A percentile compares a stretch with the other conserved stretches of the same genome.
Conservation (phyloP, 2,113 vertebrate genomes). For the Cyprinodon variegatus region DNA sequence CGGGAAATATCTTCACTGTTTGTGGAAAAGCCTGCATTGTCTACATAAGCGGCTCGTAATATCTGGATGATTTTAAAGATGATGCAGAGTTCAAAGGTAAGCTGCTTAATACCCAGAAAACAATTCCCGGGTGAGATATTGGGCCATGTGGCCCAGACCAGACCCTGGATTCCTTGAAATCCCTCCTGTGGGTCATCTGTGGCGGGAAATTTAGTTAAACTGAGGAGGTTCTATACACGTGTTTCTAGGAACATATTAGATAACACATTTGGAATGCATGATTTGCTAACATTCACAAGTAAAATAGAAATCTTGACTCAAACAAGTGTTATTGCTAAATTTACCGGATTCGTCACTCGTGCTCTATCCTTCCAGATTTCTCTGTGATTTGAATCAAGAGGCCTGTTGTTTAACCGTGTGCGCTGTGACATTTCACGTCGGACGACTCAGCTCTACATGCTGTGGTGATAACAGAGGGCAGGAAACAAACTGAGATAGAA, state of each 20-base stretch:
- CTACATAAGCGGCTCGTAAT: background rate
- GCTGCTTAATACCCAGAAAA: background rate
- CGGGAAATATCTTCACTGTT: background rate
- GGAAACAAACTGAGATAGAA: conserved; percentile 35
- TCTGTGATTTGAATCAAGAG: conserved; percentile 9
- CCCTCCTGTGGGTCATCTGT: background rate
- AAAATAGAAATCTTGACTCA: conserved; percentile 4
- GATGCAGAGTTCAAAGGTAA: background rate
- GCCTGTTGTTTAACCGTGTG: background rate
- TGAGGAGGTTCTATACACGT: conserved; percentile 26
- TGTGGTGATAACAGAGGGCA: conserved; percentile 38
- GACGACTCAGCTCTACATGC: conserved; percentile 17
- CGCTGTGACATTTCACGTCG: conserved; percentile 7
- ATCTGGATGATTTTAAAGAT: background rate
- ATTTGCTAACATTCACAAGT: conserved; percentile 9
- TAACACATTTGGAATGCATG: conserved; percentile 21
- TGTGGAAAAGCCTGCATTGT: background rate
- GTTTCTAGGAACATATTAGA: conserved; percentile 35
- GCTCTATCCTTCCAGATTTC: conserved; percentile 3
- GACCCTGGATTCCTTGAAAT: background rate
- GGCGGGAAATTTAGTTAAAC: conserved; percentile 15
- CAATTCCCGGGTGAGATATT: background rate
- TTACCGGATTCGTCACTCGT: background rate
- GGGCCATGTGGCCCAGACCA: background rate
- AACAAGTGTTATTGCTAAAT: background rate